Conservation (phyloP, 2,797 vertebrate genomes). For the Psittacula echo region DNA sequence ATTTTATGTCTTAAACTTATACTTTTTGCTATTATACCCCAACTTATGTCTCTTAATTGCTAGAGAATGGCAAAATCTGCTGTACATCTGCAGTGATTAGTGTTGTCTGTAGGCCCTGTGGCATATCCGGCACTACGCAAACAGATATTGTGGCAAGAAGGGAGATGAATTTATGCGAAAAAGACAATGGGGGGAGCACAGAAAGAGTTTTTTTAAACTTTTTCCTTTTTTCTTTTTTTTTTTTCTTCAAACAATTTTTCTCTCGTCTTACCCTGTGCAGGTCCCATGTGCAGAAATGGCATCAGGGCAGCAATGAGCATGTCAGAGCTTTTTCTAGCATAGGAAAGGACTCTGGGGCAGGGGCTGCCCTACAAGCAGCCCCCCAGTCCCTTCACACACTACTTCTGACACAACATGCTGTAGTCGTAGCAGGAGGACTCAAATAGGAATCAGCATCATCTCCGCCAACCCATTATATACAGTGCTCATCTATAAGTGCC, state of each 20-base stretch:
- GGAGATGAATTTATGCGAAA: background rate
- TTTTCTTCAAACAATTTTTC: background rate
- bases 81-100: background rate
- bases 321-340: background rate
- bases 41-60: background rate
- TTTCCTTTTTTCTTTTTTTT: background rate
- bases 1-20: background rate
- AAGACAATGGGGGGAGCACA: fast-evolving
- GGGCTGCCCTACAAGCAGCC: background rate
- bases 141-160: background rate
- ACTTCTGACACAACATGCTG: fast-evolving
- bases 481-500: fast-evolving
- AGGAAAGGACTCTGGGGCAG: background rate
- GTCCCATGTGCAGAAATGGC: fast-evolving
- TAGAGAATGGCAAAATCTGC: background rate
- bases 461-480: background rate
- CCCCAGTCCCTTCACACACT: fast-evolving
- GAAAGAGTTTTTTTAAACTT: background rate
- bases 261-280: background rate
- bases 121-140: fast-evolving
- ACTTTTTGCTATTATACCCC: background rate
- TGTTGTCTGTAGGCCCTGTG: fast-evolving
- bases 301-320: background rate
- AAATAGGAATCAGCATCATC: background rate
- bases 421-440: fast-evolving